Evolutionary conservation across 2,113 vertebrate genomes (phyloP).

Genomic region (Carassius auratus): DNA sequence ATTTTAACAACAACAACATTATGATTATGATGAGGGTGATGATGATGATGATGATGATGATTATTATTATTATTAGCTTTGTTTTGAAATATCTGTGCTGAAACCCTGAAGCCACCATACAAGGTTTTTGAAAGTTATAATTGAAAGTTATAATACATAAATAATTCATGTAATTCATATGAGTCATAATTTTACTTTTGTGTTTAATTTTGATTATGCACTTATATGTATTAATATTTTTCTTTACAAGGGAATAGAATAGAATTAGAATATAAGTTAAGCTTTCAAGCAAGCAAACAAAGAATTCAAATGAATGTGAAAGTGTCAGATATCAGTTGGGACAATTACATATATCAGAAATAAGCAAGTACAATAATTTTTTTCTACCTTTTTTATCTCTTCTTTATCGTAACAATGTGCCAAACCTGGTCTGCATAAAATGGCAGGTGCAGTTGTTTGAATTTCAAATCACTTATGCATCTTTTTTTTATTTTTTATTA

Average conservation of each 20-base stretch:
- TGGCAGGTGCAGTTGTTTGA: conserved; percentile 76
- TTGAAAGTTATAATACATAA: too few species aligned
- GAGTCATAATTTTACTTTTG: neutral
- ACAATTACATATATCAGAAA: conserved; percentile 53
- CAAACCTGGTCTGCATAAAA: conserved; percentile 60
- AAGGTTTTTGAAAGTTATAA: neutral
- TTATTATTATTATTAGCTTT: neutral
- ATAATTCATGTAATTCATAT: too few species aligned
- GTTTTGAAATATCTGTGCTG: neutral
- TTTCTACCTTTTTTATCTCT: conserved; percentile 65
- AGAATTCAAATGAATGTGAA: too few species aligned
- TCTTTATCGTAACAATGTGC: conserved; percentile 59
- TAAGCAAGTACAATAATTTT: conserved; percentile 62
- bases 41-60: too few species aligned
- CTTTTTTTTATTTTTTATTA: conserved; percentile 71
- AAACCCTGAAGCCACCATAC: neutral
- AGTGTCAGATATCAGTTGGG: conserved; percentile 54
- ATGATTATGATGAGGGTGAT: too few species aligned
- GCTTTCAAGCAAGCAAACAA: neutral
- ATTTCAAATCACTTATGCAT: conserved; percentile 76
- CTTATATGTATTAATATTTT: neutral
- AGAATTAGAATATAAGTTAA: neutral
- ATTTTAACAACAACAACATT: too few species aligned
- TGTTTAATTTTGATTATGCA: neutral
- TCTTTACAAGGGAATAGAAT: too few species aligned